Conservation (phyloP, 2,888 invertebrate genomes). For the Platycheirus rosarum region DNA sequence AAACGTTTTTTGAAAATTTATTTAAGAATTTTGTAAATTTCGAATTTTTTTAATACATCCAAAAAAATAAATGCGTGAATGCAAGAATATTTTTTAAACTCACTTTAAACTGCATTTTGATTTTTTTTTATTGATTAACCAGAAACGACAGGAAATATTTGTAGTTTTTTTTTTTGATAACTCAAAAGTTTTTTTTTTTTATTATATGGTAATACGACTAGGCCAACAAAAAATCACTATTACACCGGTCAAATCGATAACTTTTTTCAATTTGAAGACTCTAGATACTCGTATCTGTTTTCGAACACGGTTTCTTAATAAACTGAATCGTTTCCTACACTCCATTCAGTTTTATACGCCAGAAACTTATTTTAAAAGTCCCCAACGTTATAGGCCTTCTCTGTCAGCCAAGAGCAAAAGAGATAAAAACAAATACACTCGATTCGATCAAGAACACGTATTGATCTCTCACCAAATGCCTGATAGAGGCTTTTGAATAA, state of each 20-base stretch:
- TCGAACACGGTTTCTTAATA: constrained; percentile 57
- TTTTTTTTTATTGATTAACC: background rate
- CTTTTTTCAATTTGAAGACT: background rate
- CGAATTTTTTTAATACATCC: too few relatives aligned
- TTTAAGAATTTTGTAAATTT: too few relatives aligned
- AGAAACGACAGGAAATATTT: too few relatives aligned
- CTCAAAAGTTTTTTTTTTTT: constrained; percentile 2
- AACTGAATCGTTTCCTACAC: constrained; percentile 62
- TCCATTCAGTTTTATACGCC: constrained; percentile 59
- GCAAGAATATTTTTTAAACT: constrained; percentile 17
- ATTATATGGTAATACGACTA: background rate
- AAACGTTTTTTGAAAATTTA: too few relatives aligned
- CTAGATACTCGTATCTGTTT: constrained; percentile 34
- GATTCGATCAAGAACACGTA: constrained; percentile 3
- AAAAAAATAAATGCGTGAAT: too few relatives aligned
- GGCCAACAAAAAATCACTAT: background rate
- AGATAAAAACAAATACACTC: constrained; percentile 34
- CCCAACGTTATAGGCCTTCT: constrained; percentile 36
- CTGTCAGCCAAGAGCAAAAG: constrained; percentile 48
- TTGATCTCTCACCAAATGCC: constrained; percentile 32
- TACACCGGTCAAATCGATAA: too few relatives aligned
- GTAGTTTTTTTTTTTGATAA: too few relatives aligned
- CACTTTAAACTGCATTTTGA: constrained; percentile 64
- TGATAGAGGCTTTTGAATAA: constrained; percentile 37
- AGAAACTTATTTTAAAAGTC: constrained; percentile 32